A percentile compares a stretch with the other conserved stretches of the same genome.
phyloP scores from a whole-genome alignment of 2,113 vertebrate species.

The Ceratotherium simum region DNA sequence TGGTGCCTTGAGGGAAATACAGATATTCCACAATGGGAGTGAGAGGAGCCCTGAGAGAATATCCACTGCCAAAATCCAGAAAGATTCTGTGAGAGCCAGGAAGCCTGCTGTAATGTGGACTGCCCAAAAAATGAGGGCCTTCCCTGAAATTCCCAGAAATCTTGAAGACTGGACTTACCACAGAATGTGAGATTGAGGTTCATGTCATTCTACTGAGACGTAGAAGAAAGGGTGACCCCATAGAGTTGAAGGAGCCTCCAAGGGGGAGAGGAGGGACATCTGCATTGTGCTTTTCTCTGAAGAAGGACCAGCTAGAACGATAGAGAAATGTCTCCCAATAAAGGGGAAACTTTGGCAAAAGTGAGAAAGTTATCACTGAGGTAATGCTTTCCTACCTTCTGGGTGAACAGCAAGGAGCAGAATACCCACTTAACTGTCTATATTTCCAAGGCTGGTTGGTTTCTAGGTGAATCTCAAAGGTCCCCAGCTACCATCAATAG shows the following conservation, averaged over 20 bases:
- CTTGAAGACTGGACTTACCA: not conserved
- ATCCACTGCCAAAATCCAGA: not conserved
- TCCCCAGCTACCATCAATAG: not conserved
- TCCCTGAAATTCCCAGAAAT: not conserved
- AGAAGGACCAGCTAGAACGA: not conserved
- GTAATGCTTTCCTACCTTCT: not conserved
- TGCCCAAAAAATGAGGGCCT: not conserved
- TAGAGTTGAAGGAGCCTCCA: not conserved
- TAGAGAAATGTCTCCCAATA: not conserved
- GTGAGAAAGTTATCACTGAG: not conserved
- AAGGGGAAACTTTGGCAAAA: not conserved
- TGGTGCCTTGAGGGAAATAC: not conserved
- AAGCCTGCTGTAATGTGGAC: not conserved
- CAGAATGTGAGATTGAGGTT: not conserved
- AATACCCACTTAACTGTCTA: not conserved
- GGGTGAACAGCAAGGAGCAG: not conserved
- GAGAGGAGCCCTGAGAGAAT: not conserved
- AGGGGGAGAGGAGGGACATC: too few relatives aligned
- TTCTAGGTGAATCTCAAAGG: not conserved
- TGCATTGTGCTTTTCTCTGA: not conserved
- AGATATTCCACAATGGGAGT: not conserved
- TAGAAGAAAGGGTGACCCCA: not conserved
- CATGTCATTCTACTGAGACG: not conserved
- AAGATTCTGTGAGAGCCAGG: not conserved
- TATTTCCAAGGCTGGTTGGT: not conserved